These are phyloP conservation scores for Arenaria interpres DNA, from an alignment of 2,113 vertebrate species.

Conservation along the genomic window DNA sequence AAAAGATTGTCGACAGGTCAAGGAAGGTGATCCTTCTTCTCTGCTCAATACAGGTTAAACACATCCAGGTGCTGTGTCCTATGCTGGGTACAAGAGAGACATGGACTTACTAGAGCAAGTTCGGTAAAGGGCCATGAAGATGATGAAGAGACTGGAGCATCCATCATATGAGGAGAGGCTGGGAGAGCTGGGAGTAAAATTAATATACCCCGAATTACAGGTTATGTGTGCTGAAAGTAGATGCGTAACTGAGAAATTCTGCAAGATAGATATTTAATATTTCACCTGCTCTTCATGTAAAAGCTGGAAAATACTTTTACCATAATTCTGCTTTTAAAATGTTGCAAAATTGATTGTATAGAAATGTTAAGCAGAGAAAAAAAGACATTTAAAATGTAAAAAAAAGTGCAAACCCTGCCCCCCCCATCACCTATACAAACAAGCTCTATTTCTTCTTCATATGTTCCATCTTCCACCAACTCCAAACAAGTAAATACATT, in stretches of 20 bases:
- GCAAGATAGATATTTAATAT: neutral
- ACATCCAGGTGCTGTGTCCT: neutral
- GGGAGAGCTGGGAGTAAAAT: neutral
- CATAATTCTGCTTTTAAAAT: neutral
- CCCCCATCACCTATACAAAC: neutral
- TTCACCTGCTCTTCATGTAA: neutral
- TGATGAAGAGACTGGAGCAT: neutral
- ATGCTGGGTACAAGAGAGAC: neutral
- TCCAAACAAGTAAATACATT: neutral
- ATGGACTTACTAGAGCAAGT: neutral
- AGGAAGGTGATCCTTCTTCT: neutral
- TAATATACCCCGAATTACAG: neutral
- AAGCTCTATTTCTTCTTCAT: neutral
- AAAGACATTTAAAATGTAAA: neutral
- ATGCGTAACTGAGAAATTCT: neutral
- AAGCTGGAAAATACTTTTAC: neutral
- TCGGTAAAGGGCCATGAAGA: neutral
- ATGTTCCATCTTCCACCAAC: neutral
- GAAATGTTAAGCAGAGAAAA: neutral
- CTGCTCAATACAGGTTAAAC: neutral
- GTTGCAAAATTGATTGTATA: neutral
- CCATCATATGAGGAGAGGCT: fast-evolving
- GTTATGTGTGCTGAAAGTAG: neutral
- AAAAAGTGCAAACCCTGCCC: neutral
- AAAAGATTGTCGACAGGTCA: fast-evolving